Evolutionary conservation across 2,113 vertebrate species (phyloP).

Genomic region (Aptenodytes patagonicus): DNA sequence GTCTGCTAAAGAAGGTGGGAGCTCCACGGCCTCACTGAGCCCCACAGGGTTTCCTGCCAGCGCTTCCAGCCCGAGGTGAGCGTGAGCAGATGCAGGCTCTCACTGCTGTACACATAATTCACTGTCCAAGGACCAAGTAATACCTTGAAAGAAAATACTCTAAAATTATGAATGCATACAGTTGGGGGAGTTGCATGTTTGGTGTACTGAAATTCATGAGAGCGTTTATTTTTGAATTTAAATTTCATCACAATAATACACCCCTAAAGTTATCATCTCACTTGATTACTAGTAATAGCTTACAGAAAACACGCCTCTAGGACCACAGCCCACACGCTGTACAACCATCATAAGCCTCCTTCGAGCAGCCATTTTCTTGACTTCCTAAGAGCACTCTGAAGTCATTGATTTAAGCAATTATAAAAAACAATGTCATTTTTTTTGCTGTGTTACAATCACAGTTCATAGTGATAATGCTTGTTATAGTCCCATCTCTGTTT

Average conservation of each 20-base stretch:
- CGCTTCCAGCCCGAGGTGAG: neutral
- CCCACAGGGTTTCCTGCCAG: neutral
- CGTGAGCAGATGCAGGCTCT: slow-evolving; percentile 9
- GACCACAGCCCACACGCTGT: neutral
- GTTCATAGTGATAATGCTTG: neutral
- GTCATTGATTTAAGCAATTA: neutral
- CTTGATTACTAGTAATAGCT: neutral
- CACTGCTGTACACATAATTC: neutral
- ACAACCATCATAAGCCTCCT: neutral
- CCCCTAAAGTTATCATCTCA: neutral
- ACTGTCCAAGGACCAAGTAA: neutral
- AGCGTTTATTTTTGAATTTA: neutral
- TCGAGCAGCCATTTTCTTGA: neutral
- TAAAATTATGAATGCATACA: neutral
- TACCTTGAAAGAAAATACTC: neutral
- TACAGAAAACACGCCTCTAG: neutral
- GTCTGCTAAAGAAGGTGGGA: neutral
- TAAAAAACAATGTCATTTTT: neutral
- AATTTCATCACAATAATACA: neutral
- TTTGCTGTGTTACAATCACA: neutral
- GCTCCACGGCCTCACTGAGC: neutral
- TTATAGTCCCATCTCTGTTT: neutral
- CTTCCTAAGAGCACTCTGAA: neutral
- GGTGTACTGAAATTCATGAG: accelerated
- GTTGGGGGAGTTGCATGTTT: neutral